Base-by-base conservation (phyloP, 2,888 invertebrate species). In the Holacanthella duospinosa region DNA sequence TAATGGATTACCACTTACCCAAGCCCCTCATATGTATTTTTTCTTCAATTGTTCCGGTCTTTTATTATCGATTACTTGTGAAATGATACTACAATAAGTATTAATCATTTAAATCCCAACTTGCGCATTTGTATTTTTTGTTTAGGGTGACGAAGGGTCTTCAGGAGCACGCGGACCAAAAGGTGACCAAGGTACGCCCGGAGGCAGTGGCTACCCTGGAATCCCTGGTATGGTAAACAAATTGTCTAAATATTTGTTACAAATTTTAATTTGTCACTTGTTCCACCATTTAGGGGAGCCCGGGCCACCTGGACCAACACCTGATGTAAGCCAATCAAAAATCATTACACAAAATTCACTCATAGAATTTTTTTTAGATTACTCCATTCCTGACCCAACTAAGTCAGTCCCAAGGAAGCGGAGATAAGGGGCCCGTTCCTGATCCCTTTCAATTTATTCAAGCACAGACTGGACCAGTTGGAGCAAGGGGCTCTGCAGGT, bases 401-500 rank as follows among this genome's bases (percentile, higher is more conserved):
- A 67, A 85, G 88, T 0, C 80, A 85, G 36, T 81, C 85, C 6
- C 83, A 86, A 74, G 76, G 70, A 55, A 84, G 85, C 12, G 81
- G 82, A 9, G 90, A 91, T 73, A 91, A 91, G 77, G 90, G 90
- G 0, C 88, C 88, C 0, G 63, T 61, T 0, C 85, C 86, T 0
- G 85, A 85, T 73, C 81, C 83, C 24, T 87, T 86, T 74, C 84
- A 86, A 73, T 89, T 87, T 77, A 78, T 89, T 76, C 89, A 89
- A 78, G 86, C 89, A 24, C 85, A 87, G 73, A 86, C 88, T 1
- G 89, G 89, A 4, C 85, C 88, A 19, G 83, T 86, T 24, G 93
- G 93, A 43, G 83, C 88, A 0, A 80, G 89, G 75, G 93, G 93
- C 68, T 82, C 87, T 54, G 83, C 86, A 72, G 92, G 89, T 80